Base-by-base conservation (phyloP, 1,140 invertebrate species). In the Drosophila chauvacae region DNA sequence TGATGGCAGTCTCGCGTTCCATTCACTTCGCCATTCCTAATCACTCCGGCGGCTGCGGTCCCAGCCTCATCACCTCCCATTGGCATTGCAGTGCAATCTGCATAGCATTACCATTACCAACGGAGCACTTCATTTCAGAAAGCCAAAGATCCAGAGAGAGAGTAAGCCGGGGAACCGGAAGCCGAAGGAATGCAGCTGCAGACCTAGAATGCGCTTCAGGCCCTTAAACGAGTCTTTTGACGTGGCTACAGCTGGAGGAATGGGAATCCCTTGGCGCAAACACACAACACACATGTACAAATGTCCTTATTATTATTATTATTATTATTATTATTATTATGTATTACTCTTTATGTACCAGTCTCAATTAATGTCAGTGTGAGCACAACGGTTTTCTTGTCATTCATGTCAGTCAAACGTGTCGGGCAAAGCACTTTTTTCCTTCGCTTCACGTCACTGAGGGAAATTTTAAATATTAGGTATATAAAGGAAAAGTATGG, bases 291-390 rank as follows among this genome's bases (percentile, higher is more conserved):
- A 33, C 60, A 47, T 50, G 61, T 48, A 33, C 9, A 33, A 2
- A 42, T 51, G 59, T 18, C 23, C 63, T 77, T 85, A 50, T 51
- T 51, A 33, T 51, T 84, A 72, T 45, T 84, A 83, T 86, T 86
- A 83, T 86, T 86, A 78, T 81, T 86, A 90, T 80, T 84, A 83
- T 86, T 86, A 83, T 86, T 86, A 74, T 81, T 86, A 90, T 80
- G 83, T 80, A 76, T 72, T 87, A 87, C 75, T 76, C 66, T 70
- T 81, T 81, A 81, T 85, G 85, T 90, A 88, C 84, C 85, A 90
- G 75, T 69, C 80, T 81, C 86, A 90, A 90, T 90, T 90, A 90
- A 90, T 90, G 85, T 90, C 85, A 90, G 86, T 59, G 68, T 55
- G 71, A 56, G 66, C 70, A 70, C 64, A 90, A 90, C 85, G 85